Evolutionary conservation across 2,113 vertebrate genomes (phyloP).

Genomic region (Chionodraco myersi): DNA sequence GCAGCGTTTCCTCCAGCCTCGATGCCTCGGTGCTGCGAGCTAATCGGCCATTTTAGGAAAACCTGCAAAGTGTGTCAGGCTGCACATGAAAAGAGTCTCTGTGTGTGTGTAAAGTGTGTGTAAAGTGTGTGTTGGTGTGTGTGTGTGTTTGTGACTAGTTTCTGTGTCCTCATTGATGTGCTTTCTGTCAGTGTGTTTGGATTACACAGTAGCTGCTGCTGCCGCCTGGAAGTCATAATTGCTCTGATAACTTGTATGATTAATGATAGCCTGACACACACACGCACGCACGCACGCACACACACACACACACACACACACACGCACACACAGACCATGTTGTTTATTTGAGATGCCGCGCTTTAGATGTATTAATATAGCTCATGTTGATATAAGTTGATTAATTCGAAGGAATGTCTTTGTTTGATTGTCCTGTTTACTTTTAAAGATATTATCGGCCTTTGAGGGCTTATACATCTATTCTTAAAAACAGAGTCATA

Average conservation of each 20-base stretch:
- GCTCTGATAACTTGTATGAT: conserved; percentile 48
- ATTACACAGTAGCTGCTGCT: conserved; percentile 29
- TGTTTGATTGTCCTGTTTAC: background rate
- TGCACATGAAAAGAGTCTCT: conserved; percentile 8
- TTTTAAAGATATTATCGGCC: no score
- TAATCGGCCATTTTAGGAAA: conserved; percentile 57
- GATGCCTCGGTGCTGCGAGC: background rate
- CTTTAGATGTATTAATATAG: background rate
- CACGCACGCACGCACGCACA: no score
- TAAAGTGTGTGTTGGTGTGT: conserved; percentile 1
- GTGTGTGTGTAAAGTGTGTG: conserved; percentile 20
- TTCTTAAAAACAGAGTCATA: no score
- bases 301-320: no score
- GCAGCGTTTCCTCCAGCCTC: background rate
- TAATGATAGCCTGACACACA: conserved; percentile 22
- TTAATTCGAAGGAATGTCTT: background rate
- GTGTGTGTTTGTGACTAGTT: background rate
- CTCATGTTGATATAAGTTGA: background rate
- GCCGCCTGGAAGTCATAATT: conserved; percentile 56
- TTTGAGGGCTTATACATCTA: no score
- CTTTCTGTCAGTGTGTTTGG: conserved; percentile 27
- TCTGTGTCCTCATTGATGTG: conserved; percentile 1
- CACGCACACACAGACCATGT: no score
- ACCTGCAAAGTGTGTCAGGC: conserved; percentile 9
- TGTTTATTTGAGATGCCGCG: no score